Evolutionary conservation across 2,888 invertebrate genomes (phyloP).

Genomic region (Rhagonycha lutea): DNA sequence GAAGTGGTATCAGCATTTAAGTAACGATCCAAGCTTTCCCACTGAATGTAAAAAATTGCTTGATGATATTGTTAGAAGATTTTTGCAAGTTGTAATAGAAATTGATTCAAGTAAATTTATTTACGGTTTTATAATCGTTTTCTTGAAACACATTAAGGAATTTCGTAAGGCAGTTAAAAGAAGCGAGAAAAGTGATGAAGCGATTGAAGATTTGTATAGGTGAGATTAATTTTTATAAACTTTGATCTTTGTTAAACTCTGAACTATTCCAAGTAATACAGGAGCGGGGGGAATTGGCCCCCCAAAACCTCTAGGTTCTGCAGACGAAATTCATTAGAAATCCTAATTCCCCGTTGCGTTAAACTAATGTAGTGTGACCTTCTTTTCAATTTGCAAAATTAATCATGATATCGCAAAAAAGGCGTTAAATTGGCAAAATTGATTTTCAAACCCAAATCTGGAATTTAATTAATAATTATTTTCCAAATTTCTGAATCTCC

Average conservation of each 20-base stretch:
- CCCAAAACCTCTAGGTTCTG: too few species aligned
- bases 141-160: constrained; percentile 66
- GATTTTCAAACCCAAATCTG: too few species aligned
- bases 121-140: constrained; percentile 58
- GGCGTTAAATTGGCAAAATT: too few species aligned
- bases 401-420: too few species aligned
- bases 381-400: too few species aligned
- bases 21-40: constrained; percentile 55
- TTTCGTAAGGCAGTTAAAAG: constrained; percentile 65
- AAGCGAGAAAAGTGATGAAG: constrained; percentile 56
- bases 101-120: constrained; percentile 53
- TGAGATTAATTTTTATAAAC: constrained; percentile 21
- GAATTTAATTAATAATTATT: too few species aligned
- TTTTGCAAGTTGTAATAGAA: constrained; percentile 50
- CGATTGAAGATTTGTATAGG: constrained; percentile 60
- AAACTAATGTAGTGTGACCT: too few species aligned
- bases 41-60: constrained; percentile 54
- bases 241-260: background rate
- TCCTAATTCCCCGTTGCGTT: too few species aligned
- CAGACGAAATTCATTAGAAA: too few species aligned
- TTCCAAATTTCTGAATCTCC: too few species aligned
- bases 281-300: too few species aligned
- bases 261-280: too few species aligned
- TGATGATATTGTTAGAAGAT: constrained; percentile 51
- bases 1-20: constrained; percentile 59